phyloP scores from a whole-genome alignment of 2,888 invertebrate genomes.

The Hanleya hanleyi region DNA sequence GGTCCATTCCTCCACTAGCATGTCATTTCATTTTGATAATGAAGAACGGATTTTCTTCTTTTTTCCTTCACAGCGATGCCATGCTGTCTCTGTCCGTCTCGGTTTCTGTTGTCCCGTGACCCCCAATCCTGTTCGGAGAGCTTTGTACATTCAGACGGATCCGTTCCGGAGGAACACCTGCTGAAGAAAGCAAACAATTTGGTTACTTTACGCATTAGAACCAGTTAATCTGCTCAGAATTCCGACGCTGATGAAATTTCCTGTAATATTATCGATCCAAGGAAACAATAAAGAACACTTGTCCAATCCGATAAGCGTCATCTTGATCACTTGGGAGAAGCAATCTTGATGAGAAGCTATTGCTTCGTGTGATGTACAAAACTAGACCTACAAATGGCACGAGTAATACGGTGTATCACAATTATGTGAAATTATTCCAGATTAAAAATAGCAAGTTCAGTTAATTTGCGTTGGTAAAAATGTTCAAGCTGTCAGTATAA shows the following conservation, averaged over 20 bases:
- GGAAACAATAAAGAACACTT: too few species aligned
- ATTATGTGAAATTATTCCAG: too few species aligned
- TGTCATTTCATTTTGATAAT: too few species aligned
- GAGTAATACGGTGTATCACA: too few species aligned
- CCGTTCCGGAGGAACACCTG: slow-evolving; percentile 56
- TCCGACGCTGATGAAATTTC: not conserved
- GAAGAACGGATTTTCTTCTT: not conserved
- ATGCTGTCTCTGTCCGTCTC: slow-evolving; percentile 60
- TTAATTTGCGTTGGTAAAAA: too few species aligned
- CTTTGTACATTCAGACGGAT: slow-evolving; percentile 58
- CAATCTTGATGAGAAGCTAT: too few species aligned
- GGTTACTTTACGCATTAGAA: slow-evolving; percentile 7
- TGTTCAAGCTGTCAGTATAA: too few species aligned
- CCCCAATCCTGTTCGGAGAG: slow-evolving; percentile 32
- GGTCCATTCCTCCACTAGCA: not conserved
- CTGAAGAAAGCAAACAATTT: not conserved
- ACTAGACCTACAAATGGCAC: too few species aligned
- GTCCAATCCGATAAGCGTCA: too few species aligned
- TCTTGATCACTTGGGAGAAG: too few species aligned
- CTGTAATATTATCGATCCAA: not conserved
- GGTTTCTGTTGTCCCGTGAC: slow-evolving; percentile 45
- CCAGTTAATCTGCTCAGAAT: not conserved
- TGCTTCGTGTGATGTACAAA: too few species aligned
- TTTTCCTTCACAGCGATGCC: slow-evolving; percentile 46
- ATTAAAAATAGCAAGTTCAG: too few species aligned